Evolutionary conservation across 2,888 invertebrate genomes (phyloP), one percentile per base, ranked within the genome.

Genomic region (Nowickia ferox): DNA sequence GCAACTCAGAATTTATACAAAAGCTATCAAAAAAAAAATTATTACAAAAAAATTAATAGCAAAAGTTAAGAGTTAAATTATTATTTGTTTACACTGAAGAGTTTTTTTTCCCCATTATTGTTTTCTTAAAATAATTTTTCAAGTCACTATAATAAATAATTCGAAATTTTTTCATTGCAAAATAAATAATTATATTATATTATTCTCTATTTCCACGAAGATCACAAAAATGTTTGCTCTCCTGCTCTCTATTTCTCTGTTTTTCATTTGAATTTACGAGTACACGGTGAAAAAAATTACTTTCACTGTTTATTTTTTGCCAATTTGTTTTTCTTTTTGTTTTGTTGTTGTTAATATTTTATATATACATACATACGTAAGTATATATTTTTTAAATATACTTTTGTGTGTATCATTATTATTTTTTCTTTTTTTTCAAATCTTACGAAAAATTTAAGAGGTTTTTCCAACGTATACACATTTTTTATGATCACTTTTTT

Each of bases 401-500:
- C 48, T 48, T 74, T 59, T 66, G 83, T 84, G 59, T 83, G 83
- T 78, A 66, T 83, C 57, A 57, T 75, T 68, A 48, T 68, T 53
- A 68, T 68, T 40, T 48, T 44, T 46, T 10, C 15, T 61, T 84
- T 74, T 59, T 81, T 72, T 80, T 63, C 44, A 22, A 51, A 63
- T 71, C 48, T 82, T 55, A 83, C 38, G 53, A 71, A 76, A 78
- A 44, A 13, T 53, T 75, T 65, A 82, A 79, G 74, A 79, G 83
- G 75, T 72, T 83, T 79, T 78, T 78, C 74, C 55, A 76, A 71
- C 69, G 85, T 79, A 86, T 86, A 86, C 86, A 86, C 83, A 86
- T 86, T 86, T 85, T 84, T 83, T 86, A 83, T 86, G 71, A 17
- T 76, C 83, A 83, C 79, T 83, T 86, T 85, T 85, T 78, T 46